phyloP scores from a whole-genome alignment of 2,888 invertebrate species.

The Dicycla oo region DNA sequence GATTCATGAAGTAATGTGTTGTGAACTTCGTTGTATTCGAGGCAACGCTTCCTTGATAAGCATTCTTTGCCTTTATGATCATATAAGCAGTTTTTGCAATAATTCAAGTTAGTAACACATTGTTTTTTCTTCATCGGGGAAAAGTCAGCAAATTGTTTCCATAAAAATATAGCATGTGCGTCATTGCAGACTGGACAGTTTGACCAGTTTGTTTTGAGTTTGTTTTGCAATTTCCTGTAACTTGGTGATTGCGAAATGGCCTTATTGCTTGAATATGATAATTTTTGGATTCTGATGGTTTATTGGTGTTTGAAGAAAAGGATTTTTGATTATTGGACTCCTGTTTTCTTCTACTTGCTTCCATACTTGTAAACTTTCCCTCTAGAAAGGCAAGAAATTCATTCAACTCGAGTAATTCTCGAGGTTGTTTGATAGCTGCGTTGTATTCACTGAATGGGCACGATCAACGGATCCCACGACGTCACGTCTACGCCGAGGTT shows the following conservation, averaged over 20 bases:
- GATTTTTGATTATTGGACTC: not conserved
- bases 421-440: not conserved
- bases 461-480: too few species aligned
- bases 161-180: conserved; percentile 1
- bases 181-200: conserved; percentile 10
- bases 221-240: not conserved
- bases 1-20: not conserved
- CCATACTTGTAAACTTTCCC: not conserved
- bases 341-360: not conserved
- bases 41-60: not conserved
- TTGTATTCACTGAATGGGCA: not conserved
- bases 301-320: not conserved
- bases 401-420: not conserved
- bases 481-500: too few species aligned
- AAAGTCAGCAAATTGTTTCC: too few species aligned
- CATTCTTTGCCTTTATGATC: conserved; percentile 7
- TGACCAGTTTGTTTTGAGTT: too few species aligned
- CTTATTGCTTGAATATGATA: not conserved
- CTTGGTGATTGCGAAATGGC: not conserved
- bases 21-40: not conserved
- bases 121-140: not conserved
- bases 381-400: not conserved
- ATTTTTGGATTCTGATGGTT: not conserved
- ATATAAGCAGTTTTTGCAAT: conserved; percentile 9
- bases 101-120: not conserved